Evolutionary conservation across 2,797 vertebrate genomes (phyloP).

Genomic region (Tapera naevia): DNA sequence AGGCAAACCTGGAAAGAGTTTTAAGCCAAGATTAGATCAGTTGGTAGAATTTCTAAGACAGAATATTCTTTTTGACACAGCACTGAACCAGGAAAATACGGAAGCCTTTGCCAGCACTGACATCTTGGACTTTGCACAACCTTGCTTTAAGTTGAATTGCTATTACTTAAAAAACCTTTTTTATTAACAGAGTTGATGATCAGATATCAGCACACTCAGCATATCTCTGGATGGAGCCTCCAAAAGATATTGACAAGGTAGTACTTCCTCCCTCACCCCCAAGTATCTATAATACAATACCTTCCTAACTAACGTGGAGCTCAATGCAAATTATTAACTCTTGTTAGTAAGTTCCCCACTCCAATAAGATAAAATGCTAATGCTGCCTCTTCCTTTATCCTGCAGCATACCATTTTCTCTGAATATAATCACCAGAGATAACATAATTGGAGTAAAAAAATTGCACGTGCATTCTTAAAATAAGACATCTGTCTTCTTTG

Average conservation of each 20-base stretch:
- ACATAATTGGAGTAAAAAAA: not conserved
- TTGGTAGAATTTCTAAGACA: slow-evolving; percentile 2
- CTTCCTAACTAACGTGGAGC: not conserved
- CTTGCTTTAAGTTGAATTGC: not conserved
- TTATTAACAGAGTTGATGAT: not conserved
- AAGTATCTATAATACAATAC: not conserved
- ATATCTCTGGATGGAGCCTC: not conserved
- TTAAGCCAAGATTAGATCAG: slow-evolving; percentile 30
- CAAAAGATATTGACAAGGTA: not conserved
- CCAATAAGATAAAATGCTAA: slow-evolving; percentile 9
- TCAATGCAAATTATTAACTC: slow-evolving; percentile 27
- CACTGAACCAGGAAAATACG: not conserved
- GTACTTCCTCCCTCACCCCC: not conserved
- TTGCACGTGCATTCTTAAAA: not conserved
- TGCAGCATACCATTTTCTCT: not conserved
- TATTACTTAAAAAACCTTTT: not conserved
- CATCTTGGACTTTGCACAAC: not conserved
- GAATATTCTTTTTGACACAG: slow-evolving; percentile 24
- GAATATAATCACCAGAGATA: not conserved
- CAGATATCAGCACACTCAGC: not conserved
- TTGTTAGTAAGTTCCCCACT: not conserved
- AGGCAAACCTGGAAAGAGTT: slow-evolving; percentile 48
- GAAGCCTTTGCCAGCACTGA: not conserved
- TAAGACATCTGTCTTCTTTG: not conserved
- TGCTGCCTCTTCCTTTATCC: not conserved